phyloP scores from a whole-genome alignment of 2,888 invertebrate genomes.

The Sialis lutaria region DNA sequence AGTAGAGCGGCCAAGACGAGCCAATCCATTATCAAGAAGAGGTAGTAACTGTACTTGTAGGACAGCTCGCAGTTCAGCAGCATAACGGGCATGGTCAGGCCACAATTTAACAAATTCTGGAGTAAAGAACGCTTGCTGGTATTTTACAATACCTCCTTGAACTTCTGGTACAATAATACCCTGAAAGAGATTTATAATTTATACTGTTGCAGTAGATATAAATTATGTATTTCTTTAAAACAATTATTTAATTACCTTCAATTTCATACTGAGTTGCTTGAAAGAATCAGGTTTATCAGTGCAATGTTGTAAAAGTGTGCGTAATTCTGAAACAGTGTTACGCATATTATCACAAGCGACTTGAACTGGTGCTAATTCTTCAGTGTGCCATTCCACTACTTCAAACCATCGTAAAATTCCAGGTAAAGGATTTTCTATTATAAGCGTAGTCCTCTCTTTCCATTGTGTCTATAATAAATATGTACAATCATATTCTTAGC shows the following conservation, averaged over 20 bases:
- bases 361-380: slow-evolving; percentile 66
- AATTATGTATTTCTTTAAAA: not conserved
- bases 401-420: slow-evolving; percentile 91
- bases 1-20: slow-evolving; percentile 70
- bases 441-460: slow-evolving; percentile 81
- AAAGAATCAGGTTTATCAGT: slow-evolving; percentile 63
- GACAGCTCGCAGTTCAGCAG: slow-evolving; percentile 19
- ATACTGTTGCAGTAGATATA: not conserved
- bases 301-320: slow-evolving; percentile 63
- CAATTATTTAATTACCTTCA: slow-evolving; percentile 29
- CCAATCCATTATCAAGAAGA: slow-evolving; percentile 64
- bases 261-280: slow-evolving; percentile 82
- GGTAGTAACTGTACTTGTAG: slow-evolving; percentile 3
- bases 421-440: slow-evolving; percentile 67
- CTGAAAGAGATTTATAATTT: slow-evolving; percentile 11
- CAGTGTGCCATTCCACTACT: slow-evolving; percentile 54
- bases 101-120: slow-evolving; percentile 51
- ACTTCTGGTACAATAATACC: slow-evolving; percentile 94
- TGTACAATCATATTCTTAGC: not conserved
- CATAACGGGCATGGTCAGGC: slow-evolving; percentile 37
- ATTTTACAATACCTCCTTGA: slow-evolving; percentile 87
- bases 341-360: slow-evolving; percentile 89
- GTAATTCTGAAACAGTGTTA: slow-evolving; percentile 70
- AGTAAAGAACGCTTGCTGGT: slow-evolving; percentile 86
- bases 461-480: slow-evolving; percentile 52